Conservation (phyloP, 2,113 vertebrate species). For the Ahaetulla prasina region DNA sequence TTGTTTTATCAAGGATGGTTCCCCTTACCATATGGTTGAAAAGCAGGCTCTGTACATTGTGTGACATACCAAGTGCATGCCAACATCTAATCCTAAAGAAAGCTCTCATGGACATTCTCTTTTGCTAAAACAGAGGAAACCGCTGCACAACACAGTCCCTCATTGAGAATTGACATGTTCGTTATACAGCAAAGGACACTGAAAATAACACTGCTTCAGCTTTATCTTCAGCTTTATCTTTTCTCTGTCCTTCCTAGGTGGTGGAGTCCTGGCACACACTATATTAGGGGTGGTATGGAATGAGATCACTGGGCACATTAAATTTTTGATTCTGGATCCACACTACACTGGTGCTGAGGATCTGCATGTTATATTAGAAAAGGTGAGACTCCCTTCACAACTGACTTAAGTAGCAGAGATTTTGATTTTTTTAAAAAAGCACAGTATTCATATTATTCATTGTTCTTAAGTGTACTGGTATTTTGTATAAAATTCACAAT, state of each 20-base stretch:
- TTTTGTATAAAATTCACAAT: background rate
- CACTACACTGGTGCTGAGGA: slow-evolving; percentile 96
- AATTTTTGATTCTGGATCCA: slow-evolving; percentile 91
- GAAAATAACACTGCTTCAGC: background rate
- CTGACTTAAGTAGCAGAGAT: background rate
- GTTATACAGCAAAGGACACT: background rate
- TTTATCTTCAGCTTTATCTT: background rate
- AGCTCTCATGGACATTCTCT: background rate
- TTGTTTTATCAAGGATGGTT: background rate
- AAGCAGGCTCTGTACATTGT: background rate
- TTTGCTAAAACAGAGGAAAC: no score
- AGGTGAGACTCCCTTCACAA: slow-evolving; percentile 69
- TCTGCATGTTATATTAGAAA: slow-evolving; percentile 84
- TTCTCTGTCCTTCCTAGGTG: slow-evolving; percentile 68
- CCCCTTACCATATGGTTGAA: background rate
- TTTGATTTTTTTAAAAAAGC: background rate
- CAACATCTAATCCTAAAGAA: background rate
- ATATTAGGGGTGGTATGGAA: slow-evolving; percentile 95
- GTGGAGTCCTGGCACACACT: slow-evolving; percentile 92
- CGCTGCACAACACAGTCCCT: background rate
- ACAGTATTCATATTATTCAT: background rate
- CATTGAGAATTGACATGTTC: background rate
- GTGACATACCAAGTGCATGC: background rate
- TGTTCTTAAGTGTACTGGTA: background rate
- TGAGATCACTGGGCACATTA: slow-evolving; percentile 85